These are phyloP conservation scores for Pachycephus smyrnensis DNA, from an alignment of 2,888 invertebrate species.

Conservation along the genomic window DNA sequence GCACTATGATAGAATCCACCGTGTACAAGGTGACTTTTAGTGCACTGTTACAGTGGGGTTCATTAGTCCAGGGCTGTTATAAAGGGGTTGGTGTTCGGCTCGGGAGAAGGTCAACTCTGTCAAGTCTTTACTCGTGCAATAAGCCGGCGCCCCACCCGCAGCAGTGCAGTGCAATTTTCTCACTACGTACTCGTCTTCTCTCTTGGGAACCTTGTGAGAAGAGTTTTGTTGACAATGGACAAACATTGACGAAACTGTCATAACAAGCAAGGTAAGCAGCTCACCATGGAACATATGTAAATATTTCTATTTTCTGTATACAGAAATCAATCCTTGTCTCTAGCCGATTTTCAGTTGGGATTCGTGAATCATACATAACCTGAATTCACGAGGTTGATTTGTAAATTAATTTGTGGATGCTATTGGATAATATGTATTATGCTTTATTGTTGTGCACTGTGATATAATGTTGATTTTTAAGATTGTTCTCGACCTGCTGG, in stretches of 20 bases:
- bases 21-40: background rate
- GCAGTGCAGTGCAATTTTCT: constrained; percentile 12
- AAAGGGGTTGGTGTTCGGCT: background rate
- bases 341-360: background rate
- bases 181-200: background rate
- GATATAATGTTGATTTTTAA: background rate
- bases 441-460: background rate
- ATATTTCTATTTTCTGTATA: background rate
- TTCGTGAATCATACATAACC: background rate
- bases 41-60: background rate
- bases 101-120: constrained; percentile 34
- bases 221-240: constrained; percentile 29
- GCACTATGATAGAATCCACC: background rate
- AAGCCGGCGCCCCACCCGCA: constrained; percentile 47
- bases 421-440: background rate
- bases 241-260: constrained; percentile 29
- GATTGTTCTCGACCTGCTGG: background rate
- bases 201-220: background rate
- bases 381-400: background rate
- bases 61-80: constrained; percentile 8
- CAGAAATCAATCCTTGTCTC: background rate
- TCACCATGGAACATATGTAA: background rate
- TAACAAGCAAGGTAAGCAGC: constrained; percentile 34
- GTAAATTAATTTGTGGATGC: background rate
- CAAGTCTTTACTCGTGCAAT: constrained; percentile 26